A percentile compares a stretch with the other conserved stretches of the same genome.
phyloP scores from a whole-genome alignment of 2,113 vertebrate genomes.

The Aplodontia rufa region DNA sequence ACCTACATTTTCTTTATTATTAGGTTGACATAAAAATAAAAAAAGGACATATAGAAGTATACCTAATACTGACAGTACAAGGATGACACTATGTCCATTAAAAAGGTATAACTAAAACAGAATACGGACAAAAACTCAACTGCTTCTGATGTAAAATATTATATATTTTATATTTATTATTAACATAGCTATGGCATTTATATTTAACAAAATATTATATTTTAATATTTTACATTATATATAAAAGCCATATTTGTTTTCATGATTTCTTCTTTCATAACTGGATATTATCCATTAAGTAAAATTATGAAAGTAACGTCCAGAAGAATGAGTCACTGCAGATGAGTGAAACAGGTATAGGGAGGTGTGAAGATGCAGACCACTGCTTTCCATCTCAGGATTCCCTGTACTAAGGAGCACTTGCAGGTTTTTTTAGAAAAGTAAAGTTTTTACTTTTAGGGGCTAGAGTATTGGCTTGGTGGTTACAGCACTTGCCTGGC shows the following conservation, averaged over 20 bases:
- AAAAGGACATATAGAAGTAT: background rate
- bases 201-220: too few species aligned
- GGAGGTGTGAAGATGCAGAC: background rate
- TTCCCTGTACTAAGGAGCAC: background rate
- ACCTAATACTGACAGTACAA: background rate
- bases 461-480: too few species aligned
- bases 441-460: too few species aligned
- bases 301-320: background rate
- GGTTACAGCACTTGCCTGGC: too few species aligned
- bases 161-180: too few species aligned
- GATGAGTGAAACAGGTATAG: background rate
- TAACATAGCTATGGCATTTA: too few species aligned
- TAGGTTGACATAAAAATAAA: background rate
- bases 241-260: too few species aligned
- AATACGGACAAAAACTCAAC: background rate
- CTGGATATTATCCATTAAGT: background rate
- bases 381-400: background rate
- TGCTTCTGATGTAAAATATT: background rate
- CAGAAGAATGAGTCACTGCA: background rate
- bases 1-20: background rate
- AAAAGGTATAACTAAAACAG: constrained; percentile 5
- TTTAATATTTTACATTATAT: too few species aligned
- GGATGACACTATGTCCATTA: background rate
- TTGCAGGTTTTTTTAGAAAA: background rate
- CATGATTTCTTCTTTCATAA: background rate